These are phyloP conservation scores for Lasioglossum calceatum DNA, from an alignment of 2,888 invertebrate species.

Conservation along the genomic window DNA sequence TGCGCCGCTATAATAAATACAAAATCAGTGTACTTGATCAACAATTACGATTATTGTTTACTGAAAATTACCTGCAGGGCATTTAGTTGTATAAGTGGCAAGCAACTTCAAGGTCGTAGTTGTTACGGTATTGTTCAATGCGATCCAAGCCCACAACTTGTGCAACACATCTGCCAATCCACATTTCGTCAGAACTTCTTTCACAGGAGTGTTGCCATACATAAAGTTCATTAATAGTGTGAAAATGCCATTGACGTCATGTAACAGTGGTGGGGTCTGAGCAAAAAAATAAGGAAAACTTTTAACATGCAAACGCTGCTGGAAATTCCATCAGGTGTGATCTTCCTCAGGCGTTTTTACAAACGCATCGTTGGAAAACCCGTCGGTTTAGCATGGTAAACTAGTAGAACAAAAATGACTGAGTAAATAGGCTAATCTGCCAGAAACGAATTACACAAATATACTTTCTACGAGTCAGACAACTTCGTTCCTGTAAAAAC, in stretches of 20 bases:
- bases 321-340: conserved; percentile 29
- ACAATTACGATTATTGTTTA: background rate
- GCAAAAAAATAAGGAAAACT: conserved; percentile 56
- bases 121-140: conserved; percentile 86
- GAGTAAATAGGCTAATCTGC: background rate
- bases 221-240: conserved; percentile 87
- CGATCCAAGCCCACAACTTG: conserved; percentile 89
- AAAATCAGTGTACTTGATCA: background rate
- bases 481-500: background rate
- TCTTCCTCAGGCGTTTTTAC: background rate
- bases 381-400: background rate
- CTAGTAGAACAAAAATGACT: background rate
- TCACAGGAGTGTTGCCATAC: conserved; percentile 86
- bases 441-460: background rate
- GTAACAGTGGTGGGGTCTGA: conserved; percentile 85
- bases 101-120: conserved; percentile 86
- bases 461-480: background rate
- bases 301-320: conserved; percentile 18
- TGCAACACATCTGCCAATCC: conserved; percentile 87
- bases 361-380: conserved; percentile 30
- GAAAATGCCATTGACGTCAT: conserved; percentile 86
- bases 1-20: conserved; percentile 83
- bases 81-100: conserved; percentile 88
- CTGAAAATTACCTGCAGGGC: conserved; percentile 86
- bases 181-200: conserved; percentile 86